A percentile compares a stretch with the other conserved stretches of the same genome.
These are phyloP conservation scores for Rhinoraja longicauda DNA, from an alignment of 2,797 vertebrate genomes.

Conservation along the genomic window DNA sequence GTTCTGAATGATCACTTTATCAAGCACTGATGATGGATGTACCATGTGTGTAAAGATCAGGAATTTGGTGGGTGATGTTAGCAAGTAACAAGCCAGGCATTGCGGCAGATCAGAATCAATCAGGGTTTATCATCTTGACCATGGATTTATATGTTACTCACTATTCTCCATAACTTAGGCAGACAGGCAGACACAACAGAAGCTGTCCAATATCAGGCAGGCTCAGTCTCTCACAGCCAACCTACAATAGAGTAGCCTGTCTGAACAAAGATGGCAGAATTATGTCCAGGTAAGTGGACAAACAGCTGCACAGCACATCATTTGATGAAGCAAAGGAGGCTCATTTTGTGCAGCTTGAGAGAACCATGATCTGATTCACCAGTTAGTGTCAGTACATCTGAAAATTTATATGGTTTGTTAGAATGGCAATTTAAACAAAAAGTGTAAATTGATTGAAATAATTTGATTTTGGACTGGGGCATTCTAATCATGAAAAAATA, in stretches of 20 bases:
- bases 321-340: no score
- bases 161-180: not conserved
- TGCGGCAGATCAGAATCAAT: not conserved
- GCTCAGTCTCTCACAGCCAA: no score
- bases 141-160: not conserved
- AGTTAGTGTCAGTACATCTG: not conserved
- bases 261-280: no score
- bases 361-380: not conserved
- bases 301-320: no score
- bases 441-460: not conserved
- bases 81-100: not conserved
- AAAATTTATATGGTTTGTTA: not conserved
- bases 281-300: no score
- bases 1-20: not conserved
- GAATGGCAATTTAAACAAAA: not conserved
- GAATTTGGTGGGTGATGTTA: not conserved
- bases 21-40: not conserved
- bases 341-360: not conserved
- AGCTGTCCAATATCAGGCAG: no score
- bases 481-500: not conserved
- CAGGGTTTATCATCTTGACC: not conserved
- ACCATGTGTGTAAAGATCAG: not conserved
- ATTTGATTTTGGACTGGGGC: not conserved
- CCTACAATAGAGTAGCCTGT: no score
- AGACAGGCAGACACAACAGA: no score